Evolutionary conservation across 1,140 invertebrate genomes (phyloP).

Genomic region (Delia radicum): DNA sequence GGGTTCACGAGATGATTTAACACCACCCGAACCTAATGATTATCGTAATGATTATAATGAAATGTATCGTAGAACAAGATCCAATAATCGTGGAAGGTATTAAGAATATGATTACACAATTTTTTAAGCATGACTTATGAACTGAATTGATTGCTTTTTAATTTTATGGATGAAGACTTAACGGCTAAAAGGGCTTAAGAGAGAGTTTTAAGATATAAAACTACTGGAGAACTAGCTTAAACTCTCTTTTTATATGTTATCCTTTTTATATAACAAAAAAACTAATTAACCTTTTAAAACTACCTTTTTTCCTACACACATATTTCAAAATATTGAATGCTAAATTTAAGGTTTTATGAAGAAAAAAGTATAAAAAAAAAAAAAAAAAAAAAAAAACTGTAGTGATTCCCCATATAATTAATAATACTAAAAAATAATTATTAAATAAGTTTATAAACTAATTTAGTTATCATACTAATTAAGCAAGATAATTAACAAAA

Average conservation of each 20-base stretch:
- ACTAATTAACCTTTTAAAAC: not conserved
- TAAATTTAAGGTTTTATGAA: not conserved
- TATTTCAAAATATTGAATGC: no score
- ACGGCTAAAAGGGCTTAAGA: not conserved
- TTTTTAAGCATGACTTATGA: not conserved
- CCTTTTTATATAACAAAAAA: not conserved
- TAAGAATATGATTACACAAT: conserved; percentile 25
- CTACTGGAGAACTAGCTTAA: not conserved
- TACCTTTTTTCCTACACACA: not conserved
- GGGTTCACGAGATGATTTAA: conserved; percentile 35
- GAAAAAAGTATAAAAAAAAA: not conserved
- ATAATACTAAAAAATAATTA: conserved; percentile 11
- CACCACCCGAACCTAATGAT: conserved; percentile 18
- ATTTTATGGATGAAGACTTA: not conserved
- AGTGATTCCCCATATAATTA: conserved; percentile 16
- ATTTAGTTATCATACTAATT: no score
- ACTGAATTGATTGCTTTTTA: not conserved
- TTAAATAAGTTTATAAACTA: conserved; percentile 21
- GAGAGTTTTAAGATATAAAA: no score
- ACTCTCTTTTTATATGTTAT: not conserved
- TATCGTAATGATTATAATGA: conserved; percentile 25
- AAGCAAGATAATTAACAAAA: not conserved
- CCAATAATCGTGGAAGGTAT: conserved; percentile 46
- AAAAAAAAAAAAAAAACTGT: conserved; percentile 1
- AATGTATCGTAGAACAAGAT: conserved; percentile 9